Base-by-base conservation (phyloP, 2,888 invertebrate genomes). In the Amaurobius ferox region DNA sequence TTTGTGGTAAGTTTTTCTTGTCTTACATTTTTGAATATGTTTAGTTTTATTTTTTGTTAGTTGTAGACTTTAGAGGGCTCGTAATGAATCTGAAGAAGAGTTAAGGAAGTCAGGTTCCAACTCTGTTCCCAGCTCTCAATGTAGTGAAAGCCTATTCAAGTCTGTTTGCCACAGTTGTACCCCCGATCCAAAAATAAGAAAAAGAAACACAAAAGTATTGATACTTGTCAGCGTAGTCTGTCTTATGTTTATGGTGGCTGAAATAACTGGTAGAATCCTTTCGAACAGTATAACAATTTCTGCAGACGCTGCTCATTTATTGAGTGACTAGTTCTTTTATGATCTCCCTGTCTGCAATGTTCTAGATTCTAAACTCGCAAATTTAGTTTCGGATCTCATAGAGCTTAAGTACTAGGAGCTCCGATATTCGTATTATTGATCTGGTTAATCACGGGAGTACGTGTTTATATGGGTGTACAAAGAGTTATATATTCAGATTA, bases 271-370 rank as follows among this genome's bases (percentile, higher is more conserved):
- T 90, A 96, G 96, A 77, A 91, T 94, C 86, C 90, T 94, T 90
- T 95, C 95, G 28, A 94, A 94, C 90, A 95, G 95, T 92, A 93
- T 96, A 90, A 95, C 95, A 55, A 94, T 96, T 88, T 97, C 98
- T 80, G 98, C 99, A 68, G 99, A 99, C 92, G 99, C 99, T 28
- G 98, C 99, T 66, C 99, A 99, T 92, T 93, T 99, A 89, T 94
- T 98, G 89, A 98, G 98, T 89, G 99, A 99, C 93, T 91, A 97
- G 98, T 87, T 97, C 98, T 90, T 99, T 99, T 92, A 96, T 99
- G 95, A 98, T 99, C 92, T 98, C 98, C n/a, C 92, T 99, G 88
- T 96, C 99, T 92, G 95, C 98, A 0, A 92, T 98, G 88, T 0
- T 94, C 94, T 88, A 93, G 96, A 89, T 96, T 96, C 0, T 94